Conservation (phyloP, 2,113 vertebrate species). For the Etheostoma cragini region DNA sequence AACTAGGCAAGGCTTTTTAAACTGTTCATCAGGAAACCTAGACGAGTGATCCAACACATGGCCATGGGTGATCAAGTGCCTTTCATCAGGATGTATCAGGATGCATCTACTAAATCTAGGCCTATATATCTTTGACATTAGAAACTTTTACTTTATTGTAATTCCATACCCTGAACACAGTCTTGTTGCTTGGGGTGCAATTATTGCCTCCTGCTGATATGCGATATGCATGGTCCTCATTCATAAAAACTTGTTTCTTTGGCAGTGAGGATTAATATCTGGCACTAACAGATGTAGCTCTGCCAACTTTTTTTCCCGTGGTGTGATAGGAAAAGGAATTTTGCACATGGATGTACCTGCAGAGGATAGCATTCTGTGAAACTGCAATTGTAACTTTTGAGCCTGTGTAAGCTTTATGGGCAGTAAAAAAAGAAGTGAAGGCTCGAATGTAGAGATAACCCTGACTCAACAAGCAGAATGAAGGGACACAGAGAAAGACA, state of each 20-base stretch:
- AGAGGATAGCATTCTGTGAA: slow-evolving; percentile 33
- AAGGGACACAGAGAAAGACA: background rate
- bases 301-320: slow-evolving; percentile 8
- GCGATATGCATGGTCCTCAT: slow-evolving; percentile 31
- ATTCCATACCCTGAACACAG: background rate
- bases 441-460: slow-evolving; percentile 10
- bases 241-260: slow-evolving; percentile 42
- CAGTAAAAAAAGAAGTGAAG: slow-evolving; percentile 20
- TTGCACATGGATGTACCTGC: slow-evolving; percentile 23
- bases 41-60: background rate
- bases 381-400: slow-evolving; percentile 38
- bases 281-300: slow-evolving; percentile 42
- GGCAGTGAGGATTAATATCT: slow-evolving; percentile 44
- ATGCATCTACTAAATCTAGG: background rate
- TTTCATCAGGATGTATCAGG: too few relatives aligned
- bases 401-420: slow-evolving; percentile 37
- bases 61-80: background rate
- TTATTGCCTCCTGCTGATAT: slow-evolving; percentile 16
- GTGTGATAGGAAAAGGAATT: slow-evolving; percentile 32
- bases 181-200: slow-evolving; percentile 26
- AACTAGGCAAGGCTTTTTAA: background rate
- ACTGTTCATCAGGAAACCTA: background rate
- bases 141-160: slow-evolving; percentile 5
- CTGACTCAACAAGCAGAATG: slow-evolving; percentile 8
- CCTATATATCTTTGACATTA: background rate